Evolutionary conservation across 2,113 vertebrate species (phyloP).

Genomic region (Chionomys nivalis): DNA sequence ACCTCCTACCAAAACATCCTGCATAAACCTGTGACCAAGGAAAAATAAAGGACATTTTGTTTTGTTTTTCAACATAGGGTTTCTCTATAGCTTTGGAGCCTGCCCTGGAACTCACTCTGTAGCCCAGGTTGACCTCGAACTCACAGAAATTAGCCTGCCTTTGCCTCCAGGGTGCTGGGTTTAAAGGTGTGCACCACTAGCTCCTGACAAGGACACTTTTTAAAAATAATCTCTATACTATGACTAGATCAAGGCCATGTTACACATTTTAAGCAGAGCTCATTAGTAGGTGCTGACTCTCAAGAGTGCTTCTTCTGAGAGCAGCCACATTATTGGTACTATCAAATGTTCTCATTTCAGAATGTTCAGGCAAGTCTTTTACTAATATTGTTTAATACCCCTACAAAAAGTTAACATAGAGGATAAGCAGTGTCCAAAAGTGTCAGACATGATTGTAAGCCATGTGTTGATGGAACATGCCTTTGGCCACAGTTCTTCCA

Average conservation of each 20-base stretch:
- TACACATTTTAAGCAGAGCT: background rate
- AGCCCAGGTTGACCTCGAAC: no score
- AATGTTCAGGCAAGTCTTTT: conserved; percentile 13
- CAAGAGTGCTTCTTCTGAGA: background rate
- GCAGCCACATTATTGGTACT: background rate
- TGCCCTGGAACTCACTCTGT: no score
- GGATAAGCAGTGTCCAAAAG: conserved; percentile 44
- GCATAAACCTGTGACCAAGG: background rate
- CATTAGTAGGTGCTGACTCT: background rate
- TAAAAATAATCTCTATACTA: background rate
- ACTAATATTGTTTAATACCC: background rate
- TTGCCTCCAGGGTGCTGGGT: no score
- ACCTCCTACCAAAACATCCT: background rate
- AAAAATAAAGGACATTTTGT: background rate
- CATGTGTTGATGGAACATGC: background rate
- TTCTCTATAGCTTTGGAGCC: no score
- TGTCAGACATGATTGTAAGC: background rate
- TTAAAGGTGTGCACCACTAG: no score
- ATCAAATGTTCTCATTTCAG: background rate
- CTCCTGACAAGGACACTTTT: background rate
- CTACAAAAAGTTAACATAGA: background rate
- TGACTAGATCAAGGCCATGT: background rate
- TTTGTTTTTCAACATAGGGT: no score
- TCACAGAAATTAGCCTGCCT: no score
- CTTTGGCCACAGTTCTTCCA: background rate